Conservation (phyloP, 2,113 vertebrate genomes). For the Micronisus gabar region DNA sequence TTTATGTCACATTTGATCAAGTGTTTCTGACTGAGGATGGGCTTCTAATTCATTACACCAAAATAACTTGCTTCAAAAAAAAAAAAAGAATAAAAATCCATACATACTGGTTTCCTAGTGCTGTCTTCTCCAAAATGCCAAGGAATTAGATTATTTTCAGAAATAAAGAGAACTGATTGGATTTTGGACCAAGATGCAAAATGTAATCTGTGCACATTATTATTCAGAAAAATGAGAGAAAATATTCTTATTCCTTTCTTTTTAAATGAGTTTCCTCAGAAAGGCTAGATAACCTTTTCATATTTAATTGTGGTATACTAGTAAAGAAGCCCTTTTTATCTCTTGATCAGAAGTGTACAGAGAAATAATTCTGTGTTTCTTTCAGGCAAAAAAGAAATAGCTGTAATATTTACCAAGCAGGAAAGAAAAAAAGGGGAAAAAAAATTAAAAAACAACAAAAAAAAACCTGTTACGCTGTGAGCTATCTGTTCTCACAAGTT, state of each 20-base stretch:
- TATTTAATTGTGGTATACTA: background rate
- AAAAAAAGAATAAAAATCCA: background rate
- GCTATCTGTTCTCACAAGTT: background rate
- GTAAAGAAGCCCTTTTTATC: background rate
- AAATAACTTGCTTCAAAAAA: background rate
- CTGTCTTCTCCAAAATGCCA: background rate
- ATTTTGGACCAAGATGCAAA: background rate
- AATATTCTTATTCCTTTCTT: background rate
- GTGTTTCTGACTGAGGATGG: background rate
- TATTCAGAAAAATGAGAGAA: background rate
- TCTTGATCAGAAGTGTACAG: background rate
- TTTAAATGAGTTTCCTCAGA: background rate
- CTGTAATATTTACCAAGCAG: background rate
- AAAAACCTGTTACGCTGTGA: background rate
- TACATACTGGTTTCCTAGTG: background rate
- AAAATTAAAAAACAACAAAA: background rate
- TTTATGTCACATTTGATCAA: background rate
- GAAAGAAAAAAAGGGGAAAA: background rate
- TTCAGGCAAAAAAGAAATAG: background rate
- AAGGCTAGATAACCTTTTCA: background rate
- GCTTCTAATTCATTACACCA: background rate
- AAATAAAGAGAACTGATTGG: constrained; percentile 7
- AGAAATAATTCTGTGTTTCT: background rate
- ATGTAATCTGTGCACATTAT: background rate
- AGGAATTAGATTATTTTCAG: background rate